phyloP scores from a whole-genome alignment of 1,140 invertebrate genomes.

The Scaptomyza montana region DNA sequence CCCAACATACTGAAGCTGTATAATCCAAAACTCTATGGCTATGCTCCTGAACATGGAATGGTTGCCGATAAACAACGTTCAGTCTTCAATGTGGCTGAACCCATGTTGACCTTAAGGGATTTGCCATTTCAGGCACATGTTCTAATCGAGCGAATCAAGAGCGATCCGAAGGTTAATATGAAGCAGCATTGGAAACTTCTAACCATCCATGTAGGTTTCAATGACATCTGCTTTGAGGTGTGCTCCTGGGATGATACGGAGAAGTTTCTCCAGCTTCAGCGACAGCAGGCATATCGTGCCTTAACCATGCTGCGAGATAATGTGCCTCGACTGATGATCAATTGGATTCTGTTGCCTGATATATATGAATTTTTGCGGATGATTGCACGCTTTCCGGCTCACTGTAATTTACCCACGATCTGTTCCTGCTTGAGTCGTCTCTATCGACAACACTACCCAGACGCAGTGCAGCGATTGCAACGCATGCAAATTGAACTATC shows the following conservation, averaged over 20 bases:
- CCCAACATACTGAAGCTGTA: constrained; percentile 86
- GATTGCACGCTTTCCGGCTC: constrained; percentile 49
- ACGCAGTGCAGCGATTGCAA: constrained; percentile 58
- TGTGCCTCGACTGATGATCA: constrained; percentile 54
- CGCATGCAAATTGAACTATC: constrained; percentile 69
- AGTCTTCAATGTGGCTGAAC: constrained; percentile 86
- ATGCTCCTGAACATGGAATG: constrained; percentile 83
- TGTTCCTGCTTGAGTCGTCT: constrained; percentile 83
- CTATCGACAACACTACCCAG: constrained; percentile 63
- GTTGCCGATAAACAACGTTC: constrained; percentile 68
- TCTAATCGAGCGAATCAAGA: constrained; percentile 86
- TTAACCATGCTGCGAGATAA: constrained; percentile 47
- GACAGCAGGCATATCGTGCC: constrained; percentile 23
- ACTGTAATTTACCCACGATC: constrained; percentile 67
- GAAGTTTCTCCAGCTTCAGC: constrained; percentile 29
- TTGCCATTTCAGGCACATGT: constrained; percentile 86
- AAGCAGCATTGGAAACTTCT: constrained; percentile 88
- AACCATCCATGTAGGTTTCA: constrained; percentile 87
- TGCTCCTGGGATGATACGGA: constrained; percentile 76
- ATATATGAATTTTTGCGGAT: constrained; percentile 57
- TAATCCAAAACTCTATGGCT: constrained; percentile 87
- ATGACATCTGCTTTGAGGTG: constrained; percentile 88
- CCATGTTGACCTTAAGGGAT: constrained; percentile 85
- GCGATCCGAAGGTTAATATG: constrained; percentile 85
- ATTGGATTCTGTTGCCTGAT: constrained; percentile 36